Percentiles rank a stretch among this genome's conserved stretches.
These are phyloP conservation scores for Galemys pyrenaicus DNA, from an alignment of 2,113 vertebrate genomes.

Conservation along the genomic window DNA sequence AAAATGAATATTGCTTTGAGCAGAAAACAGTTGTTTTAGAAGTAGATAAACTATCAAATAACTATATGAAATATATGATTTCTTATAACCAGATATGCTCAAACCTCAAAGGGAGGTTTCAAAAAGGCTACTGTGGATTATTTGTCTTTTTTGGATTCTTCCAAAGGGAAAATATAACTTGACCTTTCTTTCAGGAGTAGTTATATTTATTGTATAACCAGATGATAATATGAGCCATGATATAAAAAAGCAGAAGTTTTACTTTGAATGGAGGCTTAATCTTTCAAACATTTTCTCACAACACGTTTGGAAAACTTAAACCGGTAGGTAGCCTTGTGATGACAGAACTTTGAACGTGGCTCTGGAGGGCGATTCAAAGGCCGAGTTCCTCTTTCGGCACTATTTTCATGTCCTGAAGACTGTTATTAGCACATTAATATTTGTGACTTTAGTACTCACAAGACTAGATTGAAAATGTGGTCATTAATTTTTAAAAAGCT, in stretches of 20 bases:
- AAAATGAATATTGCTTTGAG: not conserved
- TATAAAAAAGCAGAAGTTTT: not conserved
- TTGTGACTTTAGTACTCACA: not conserved
- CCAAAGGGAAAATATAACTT: not conserved
- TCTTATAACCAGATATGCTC: not conserved
- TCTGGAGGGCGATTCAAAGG: not conserved
- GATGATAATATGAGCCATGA: not conserved
- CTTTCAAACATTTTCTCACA: not conserved
- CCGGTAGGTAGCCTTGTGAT: not conserved
- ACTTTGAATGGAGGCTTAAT: not conserved
- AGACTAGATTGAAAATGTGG: constrained; percentile 14
- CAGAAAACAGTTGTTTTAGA: not conserved
- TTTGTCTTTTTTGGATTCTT: not conserved
- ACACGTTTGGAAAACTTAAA: fast-evolving
- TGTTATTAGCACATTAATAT: not conserved
- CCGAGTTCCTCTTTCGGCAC: not conserved
- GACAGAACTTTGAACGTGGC: not conserved
- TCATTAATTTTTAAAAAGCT: not conserved
- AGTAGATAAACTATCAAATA: not conserved
- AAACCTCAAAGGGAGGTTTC: not conserved
- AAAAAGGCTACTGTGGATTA: not conserved
- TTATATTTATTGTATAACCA: fast-evolving
- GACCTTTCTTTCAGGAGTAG: not conserved
- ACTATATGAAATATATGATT: not conserved
- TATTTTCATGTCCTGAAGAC: not conserved